These are phyloP conservation scores for Leptobrachium leishanense DNA, from an alignment of 2,113 vertebrate genomes.

Conservation along the genomic window DNA sequence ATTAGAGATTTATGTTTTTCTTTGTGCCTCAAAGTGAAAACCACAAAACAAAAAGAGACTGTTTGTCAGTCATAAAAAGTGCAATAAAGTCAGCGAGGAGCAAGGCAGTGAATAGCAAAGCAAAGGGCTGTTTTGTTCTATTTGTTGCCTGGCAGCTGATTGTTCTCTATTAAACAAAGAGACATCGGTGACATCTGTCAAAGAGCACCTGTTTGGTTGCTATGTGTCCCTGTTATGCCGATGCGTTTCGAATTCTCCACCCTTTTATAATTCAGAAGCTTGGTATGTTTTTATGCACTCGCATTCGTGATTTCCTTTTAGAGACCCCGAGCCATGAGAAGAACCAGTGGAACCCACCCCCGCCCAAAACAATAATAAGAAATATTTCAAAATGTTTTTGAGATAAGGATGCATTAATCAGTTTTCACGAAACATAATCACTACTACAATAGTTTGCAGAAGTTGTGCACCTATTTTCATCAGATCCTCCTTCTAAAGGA, in stretches of 20 bases:
- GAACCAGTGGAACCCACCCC: no score
- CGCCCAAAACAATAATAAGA: no score
- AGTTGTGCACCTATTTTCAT: no score
- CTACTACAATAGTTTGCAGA: no score
- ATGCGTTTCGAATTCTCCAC: not conserved
- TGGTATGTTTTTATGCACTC: not conserved
- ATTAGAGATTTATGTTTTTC: no score
- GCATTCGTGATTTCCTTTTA: not conserved
- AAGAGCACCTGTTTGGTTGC: constrained; percentile 50
- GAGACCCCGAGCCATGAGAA: no score
- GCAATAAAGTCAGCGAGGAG: constrained; percentile 26
- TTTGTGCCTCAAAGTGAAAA: not conserved
- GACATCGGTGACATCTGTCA: constrained; percentile 48
- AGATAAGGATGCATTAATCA: no score
- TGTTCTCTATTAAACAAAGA: constrained; percentile 58
- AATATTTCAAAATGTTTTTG: no score
- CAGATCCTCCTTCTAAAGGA: no score
- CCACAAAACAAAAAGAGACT: not conserved
- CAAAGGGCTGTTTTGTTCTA: constrained; percentile 51
- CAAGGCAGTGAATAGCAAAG: constrained; percentile 18
- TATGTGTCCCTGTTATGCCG: constrained; percentile 32
- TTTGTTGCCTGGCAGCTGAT: constrained; percentile 51
- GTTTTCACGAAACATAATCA: no score
- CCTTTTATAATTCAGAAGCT: not conserved
- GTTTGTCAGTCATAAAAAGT: constrained; percentile 6